Evolutionary conservation across 2,888 invertebrate species (phyloP).

Genomic region (Drosophila falleni): DNA sequence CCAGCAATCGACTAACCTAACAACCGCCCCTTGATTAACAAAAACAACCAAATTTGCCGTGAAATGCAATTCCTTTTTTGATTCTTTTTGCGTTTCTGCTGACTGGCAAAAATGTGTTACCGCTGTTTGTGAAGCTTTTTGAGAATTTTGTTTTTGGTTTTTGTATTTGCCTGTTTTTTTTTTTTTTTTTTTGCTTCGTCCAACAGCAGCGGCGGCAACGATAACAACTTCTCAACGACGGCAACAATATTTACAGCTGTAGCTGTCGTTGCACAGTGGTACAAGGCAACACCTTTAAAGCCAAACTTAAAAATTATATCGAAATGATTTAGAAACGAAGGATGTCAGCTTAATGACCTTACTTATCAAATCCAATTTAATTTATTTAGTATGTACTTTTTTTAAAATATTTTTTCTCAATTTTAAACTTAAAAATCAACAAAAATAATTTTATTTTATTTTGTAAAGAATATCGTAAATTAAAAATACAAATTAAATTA

Average conservation of each 20-base stretch:
- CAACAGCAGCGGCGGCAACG: constrained; percentile 65
- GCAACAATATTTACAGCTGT: constrained; percentile 81
- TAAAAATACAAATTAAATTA: too few relatives aligned
- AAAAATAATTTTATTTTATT: neutral
- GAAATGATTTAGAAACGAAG: too few relatives aligned
- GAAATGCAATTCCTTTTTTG: constrained; percentile 79
- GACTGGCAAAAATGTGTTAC: constrained; percentile 73
- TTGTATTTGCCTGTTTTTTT: constrained; percentile 51
- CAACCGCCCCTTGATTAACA: constrained; percentile 53
- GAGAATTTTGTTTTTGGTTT: constrained; percentile 38
- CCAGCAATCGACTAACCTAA: constrained; percentile 40
- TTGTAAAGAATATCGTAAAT: too few relatives aligned
- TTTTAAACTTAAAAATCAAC: too few relatives aligned
- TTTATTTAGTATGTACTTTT: too few relatives aligned
- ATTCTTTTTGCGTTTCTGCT: constrained; percentile 67
- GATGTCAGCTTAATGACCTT: too few relatives aligned
- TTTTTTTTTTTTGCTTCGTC: constrained; percentile 57
- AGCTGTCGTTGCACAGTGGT: constrained; percentile 72
- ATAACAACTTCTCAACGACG: constrained; percentile 79
- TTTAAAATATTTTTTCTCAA: too few relatives aligned
- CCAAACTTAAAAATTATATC: neutral
- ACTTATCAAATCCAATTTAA: too few relatives aligned
- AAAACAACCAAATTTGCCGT: constrained; percentile 69
- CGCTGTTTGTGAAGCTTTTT: constrained; percentile 56
- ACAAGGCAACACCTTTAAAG: neutral